Evolutionary conservation across 1,140 invertebrate species (phyloP).

Genomic region (Drosophila watanabei): DNA sequence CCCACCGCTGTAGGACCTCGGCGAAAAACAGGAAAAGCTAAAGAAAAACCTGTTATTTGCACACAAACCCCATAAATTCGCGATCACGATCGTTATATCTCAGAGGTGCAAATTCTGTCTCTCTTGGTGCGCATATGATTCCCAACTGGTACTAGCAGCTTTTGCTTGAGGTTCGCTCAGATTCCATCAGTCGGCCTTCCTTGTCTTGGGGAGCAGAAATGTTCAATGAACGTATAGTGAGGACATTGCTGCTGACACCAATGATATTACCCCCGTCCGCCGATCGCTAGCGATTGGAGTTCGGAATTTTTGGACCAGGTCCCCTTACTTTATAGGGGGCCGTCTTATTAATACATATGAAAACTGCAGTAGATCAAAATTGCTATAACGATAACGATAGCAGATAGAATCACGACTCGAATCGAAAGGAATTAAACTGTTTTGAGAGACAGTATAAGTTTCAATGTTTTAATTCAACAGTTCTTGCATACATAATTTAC

Average conservation of each 20-base stretch:
- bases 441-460: background rate
- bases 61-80: conserved; percentile 13
- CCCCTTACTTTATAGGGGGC: conserved; percentile 77
- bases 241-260: conserved; percentile 80
- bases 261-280: conserved; percentile 71
- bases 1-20: background rate
- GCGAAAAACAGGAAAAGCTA: conserved; percentile 8
- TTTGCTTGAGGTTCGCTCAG: background rate
- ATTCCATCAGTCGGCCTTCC: conserved; percentile 54
- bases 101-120: conserved; percentile 1
- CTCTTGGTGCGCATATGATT: conserved; percentile 39
- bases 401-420: too few relatives aligned
- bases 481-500: background rate
- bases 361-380: background rate
- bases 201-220: conserved; percentile 82
- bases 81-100: conserved; percentile 28
- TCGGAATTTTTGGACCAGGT: conserved; percentile 77
- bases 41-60: conserved; percentile 24
- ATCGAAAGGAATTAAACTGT: background rate
- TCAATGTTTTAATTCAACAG: too few relatives aligned
- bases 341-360: conserved; percentile 51
- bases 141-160: conserved; percentile 48
- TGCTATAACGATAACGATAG: too few relatives aligned
- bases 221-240: conserved; percentile 80
- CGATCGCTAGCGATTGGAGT: conserved; percentile 27